Base-by-base conservation (phyloP, 2,888 invertebrate species). In the Cephus nigrinus region DNA sequence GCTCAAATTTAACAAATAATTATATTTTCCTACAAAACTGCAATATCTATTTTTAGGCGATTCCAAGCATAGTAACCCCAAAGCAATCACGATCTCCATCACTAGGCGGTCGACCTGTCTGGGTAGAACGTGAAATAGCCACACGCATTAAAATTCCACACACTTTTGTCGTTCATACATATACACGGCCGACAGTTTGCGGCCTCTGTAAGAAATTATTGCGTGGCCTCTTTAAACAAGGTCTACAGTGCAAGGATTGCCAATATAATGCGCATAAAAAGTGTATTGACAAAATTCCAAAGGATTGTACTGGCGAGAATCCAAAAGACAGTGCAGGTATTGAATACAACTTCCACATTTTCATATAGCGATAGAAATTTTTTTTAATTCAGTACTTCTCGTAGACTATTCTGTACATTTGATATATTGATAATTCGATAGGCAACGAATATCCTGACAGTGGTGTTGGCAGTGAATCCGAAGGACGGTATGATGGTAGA, bases 181-280 rank as follows among this genome's bases (percentile, higher is more conserved):
- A 99, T 93, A 98, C 98, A 74, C 94, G 98, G 75, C 99, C 99
- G 77, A 99, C 99, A 0, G 96, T 99, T 32, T 99, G 99, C 91
- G 97, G 98, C 86, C 94, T 95, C 92, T 99, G 99, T 93, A 98
- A 98, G 92, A 98, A 98, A 92, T 94, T 99, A 86, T 94, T 99
- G 82, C 96, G 97, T 84, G 99, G 99, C 0, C 93, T 99, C 75
- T 98, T 99, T 93, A 97, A 97, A 91, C 99, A 99, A 93, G 99
- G 99, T 78, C 93, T 98, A 86, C 99, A 99, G 92, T 99, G 99
- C 92, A 96, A 96, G 92, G 99, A 99, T 93, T 98, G 98, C 92
- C 97, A 97, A 91, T 98, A 97, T 93, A 98, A 98, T 93, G 97
- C 97, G 81, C 98, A 99, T 92, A 96, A 98, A 91, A 98, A 98